Base-by-base conservation (phyloP, 2,888 invertebrate species). In the Biston stratarius region DNA sequence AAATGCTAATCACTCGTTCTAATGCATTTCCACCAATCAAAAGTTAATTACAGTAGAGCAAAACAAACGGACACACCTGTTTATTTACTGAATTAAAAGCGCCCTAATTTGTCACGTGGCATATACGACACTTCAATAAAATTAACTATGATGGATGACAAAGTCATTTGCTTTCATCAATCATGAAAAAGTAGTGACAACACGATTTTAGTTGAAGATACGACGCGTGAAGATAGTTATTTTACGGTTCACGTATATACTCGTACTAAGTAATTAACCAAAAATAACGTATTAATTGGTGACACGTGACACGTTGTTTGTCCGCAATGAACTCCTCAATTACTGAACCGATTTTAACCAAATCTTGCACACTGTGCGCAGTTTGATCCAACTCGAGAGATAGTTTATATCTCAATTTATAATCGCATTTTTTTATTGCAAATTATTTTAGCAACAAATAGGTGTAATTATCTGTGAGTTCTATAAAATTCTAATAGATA, bases 101-200 rank as follows among this genome's bases (percentile, higher is more conserved):
- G 81, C 80, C 81, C 85, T 84, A 84, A 85, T 84, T 85, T 83
- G 85, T 86, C 86, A 86, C 78, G 79, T 36, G 66, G 78, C 85
- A 86, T 83, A 86, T 72, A 83, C 80, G 90, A 90, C 87, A 88
- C 89, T 88, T 84, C 90, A 89, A 91, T 91, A 89, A 91, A 90
- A 92, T 91, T 92, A 92, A 92, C 91, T 78, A 88, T 93, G 93
- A 94, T 92, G 82, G 91, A 94, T 93, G 90, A 86, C 89, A 87
- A 87, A 83, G 88, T 87, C 86, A 79, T 76, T 76, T 64, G 61
- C 66, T 72, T 78, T 84, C 92, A 93, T 94, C 90, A 89, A 93
- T 94, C 92, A 93, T 86, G 68, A 76, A 83, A n/a, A 86, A 84
- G 87, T 87, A 84, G 75, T 78, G 79, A 83, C 83, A 83, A 84